A percentile compares a stretch with the other conserved stretches of the same genome.
Evolutionary conservation across 2,113 vertebrate genomes (phyloP).

Genomic region (Forbesichthys papilliferus): DNA sequence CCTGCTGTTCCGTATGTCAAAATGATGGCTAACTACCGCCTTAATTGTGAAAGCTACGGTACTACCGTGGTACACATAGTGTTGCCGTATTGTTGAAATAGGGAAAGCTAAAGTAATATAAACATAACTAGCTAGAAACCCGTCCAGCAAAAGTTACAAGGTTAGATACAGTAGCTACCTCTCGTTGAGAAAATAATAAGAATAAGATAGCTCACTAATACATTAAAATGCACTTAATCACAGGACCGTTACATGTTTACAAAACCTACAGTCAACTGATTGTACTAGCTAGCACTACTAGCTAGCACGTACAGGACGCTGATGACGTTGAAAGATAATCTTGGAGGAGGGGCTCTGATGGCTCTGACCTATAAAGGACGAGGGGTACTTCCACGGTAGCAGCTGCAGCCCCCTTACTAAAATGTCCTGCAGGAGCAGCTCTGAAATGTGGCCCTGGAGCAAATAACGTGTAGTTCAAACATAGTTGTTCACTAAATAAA

Average conservation of each 20-base stretch:
- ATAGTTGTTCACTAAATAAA: too few species aligned
- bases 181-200: not conserved
- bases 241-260: slow-evolving; percentile 55
- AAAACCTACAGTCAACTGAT: slow-evolving; percentile 23
- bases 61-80: slow-evolving; percentile 18
- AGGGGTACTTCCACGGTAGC: too few species aligned
- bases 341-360: too few species aligned
- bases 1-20: slow-evolving; percentile 3
- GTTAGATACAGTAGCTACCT: too few species aligned
- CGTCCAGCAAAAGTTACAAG: not conserved
- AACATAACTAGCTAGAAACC: slow-evolving; percentile 35
- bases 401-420: too few species aligned
- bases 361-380: too few species aligned
- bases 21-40: slow-evolving; percentile 28
- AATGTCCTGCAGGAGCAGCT: too few species aligned
- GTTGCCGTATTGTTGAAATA: not conserved
- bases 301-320: slow-evolving; percentile 7
- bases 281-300: slow-evolving; percentile 14
- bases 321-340: slow-evolving; percentile 33
- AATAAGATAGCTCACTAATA: not conserved
- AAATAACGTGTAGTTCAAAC: too few species aligned
- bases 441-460: too few species aligned
- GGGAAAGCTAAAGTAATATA: slow-evolving; percentile 27
- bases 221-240: not conserved
- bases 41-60: slow-evolving; percentile 44